Percentiles rank a stretch among this genome's conserved stretches.
phyloP scores from a whole-genome alignment of 2,113 vertebrate species.

The Cygnus atratus region DNA sequence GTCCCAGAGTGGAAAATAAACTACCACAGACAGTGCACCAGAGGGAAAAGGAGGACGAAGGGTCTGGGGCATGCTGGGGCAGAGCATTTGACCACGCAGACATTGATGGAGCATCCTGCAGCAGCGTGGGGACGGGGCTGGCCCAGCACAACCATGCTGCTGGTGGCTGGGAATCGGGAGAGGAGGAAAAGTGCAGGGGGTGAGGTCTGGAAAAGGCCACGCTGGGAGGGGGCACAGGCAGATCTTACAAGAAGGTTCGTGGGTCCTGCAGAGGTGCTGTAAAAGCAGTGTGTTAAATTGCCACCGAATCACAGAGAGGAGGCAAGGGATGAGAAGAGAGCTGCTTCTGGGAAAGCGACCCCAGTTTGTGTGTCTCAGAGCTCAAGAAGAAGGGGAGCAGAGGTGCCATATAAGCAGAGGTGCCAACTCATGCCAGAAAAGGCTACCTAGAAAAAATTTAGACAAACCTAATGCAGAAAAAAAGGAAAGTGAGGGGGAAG shows the following conservation, averaged over 20 bases:
- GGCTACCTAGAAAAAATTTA: neutral
- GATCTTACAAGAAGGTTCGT: neutral
- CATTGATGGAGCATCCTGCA: neutral
- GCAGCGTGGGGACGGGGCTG: fast-evolving
- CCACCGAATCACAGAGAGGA: neutral
- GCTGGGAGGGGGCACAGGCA: neutral
- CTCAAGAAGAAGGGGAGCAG: neutral
- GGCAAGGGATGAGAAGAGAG: neutral
- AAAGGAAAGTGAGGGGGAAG: neutral
- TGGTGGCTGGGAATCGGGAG: neutral
- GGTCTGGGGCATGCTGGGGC: neutral
- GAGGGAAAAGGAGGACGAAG: fast-evolving
- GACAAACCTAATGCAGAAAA: neutral
- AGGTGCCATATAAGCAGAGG: neutral
- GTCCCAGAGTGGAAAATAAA: neutral
- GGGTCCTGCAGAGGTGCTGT: neutral
- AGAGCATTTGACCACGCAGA: neutral
- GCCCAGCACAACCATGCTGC: fast-evolving
- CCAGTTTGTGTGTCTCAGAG: neutral
- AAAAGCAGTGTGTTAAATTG: neutral
- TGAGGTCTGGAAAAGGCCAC: neutral
- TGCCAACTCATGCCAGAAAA: neutral
- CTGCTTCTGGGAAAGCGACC: neutral
- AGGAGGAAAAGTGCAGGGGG: neutral
- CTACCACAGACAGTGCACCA: neutral